phyloP scores from a whole-genome alignment of 2,888 invertebrate species.

The Serrognathus titanus region DNA sequence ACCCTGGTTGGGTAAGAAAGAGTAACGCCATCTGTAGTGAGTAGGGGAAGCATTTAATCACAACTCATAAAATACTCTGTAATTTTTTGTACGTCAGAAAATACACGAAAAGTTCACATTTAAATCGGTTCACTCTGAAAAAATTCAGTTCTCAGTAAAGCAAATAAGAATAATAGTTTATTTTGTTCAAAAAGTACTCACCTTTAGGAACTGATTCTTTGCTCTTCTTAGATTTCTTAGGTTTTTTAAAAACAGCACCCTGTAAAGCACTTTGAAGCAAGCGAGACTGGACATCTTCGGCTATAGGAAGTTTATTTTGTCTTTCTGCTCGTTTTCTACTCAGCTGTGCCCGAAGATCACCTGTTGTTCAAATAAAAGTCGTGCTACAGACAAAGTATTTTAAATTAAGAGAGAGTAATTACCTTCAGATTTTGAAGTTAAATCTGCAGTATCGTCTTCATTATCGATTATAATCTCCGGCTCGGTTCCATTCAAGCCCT shows the following conservation, averaged over 20 bases:
- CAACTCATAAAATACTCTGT: too few species aligned
- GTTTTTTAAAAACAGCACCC: conserved; percentile 53
- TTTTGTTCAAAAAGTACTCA: conserved; percentile 14
- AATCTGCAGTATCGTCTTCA: conserved; percentile 30
- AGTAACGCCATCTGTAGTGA: too few species aligned
- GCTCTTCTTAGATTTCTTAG: conserved; percentile 37
- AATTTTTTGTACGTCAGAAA: too few species aligned
- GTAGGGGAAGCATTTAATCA: too few species aligned
- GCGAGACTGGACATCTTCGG: conserved; percentile 48
- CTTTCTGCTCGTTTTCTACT: conserved; percentile 55
- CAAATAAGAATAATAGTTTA: neutral
- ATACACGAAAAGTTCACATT: too few species aligned
- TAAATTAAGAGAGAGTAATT: neutral
- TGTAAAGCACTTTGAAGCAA: conserved; percentile 54
- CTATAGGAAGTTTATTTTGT: conserved; percentile 41
- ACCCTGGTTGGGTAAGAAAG: too few species aligned
- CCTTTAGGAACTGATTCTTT: conserved; percentile 34
- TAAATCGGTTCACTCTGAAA: too few species aligned
- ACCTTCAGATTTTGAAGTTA: conserved; percentile 32
- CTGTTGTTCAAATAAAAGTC: conserved; percentile 18
- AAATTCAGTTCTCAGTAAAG: neutral
- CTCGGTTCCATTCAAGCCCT: conserved; percentile 26
- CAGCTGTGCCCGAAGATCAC: conserved; percentile 53
- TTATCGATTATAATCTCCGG: conserved; percentile 36
- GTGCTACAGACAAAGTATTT: neutral